Conservation (phyloP, 35 echinoderm and acorn worm genomes). For the Lytechinus variegatus region DNA sequence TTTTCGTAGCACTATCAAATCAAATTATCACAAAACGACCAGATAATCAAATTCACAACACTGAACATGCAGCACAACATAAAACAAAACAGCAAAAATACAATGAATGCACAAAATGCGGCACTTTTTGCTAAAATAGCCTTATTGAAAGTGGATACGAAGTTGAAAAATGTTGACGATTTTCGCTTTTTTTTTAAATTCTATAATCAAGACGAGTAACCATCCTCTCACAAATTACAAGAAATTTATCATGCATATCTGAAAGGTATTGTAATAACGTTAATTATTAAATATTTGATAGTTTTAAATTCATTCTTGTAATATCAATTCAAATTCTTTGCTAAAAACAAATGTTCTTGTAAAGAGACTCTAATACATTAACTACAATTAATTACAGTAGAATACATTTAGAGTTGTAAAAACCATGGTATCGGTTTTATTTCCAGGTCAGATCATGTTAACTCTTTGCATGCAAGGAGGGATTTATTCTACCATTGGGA, state of each 20-base stretch:
- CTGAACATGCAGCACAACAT: background rate
- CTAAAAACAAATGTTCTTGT: background rate
- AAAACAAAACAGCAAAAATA: background rate
- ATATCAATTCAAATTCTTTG: background rate
- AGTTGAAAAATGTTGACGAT: background rate
- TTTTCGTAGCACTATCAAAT: background rate
- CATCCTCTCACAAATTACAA: background rate
- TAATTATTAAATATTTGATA: background rate
- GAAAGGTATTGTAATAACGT: background rate
- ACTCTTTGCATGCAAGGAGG: background rate
- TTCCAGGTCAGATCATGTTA: background rate
- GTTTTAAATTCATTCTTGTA: background rate
- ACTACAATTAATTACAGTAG: background rate
- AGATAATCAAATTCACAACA: background rate
- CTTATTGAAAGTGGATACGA: background rate
- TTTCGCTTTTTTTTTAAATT: background rate
- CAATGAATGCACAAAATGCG: background rate
- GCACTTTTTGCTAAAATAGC: background rate
- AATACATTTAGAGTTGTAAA: background rate
- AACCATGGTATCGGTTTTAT: background rate
- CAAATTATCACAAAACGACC: background rate
- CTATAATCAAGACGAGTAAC: background rate
- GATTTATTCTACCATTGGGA: background rate
- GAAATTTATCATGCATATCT: background rate
- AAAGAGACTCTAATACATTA: background rate